Percentiles rank a stretch among this genome's conserved stretches.
Conservation (phyloP, 64 coral and sea anemone species). For the Montipora cactus region DNA sequence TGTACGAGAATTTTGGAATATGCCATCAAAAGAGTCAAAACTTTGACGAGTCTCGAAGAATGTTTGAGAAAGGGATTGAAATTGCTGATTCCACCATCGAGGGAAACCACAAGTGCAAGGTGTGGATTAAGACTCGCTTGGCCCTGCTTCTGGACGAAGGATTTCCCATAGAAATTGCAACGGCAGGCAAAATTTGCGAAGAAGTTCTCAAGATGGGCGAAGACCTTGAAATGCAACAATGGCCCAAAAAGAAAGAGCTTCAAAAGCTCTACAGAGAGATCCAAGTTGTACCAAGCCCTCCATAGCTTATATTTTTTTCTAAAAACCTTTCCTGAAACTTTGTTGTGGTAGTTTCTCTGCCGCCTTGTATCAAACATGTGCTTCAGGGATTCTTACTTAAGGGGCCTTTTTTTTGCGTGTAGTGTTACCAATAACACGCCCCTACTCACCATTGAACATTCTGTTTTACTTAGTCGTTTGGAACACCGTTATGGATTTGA, state of each 20-base stretch:
- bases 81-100: constrained; percentile 47
- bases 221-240: constrained; percentile 17
- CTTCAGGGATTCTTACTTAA: no score
- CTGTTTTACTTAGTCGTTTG: no score
- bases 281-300: no score
- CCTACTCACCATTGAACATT: no score
- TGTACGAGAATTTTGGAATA: constrained; percentile 46
- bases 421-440: background rate
- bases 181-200: constrained; percentile 22
- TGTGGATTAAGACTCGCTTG: constrained; percentile 42
- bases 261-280: background rate
- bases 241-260: constrained; percentile 20
- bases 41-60: constrained; percentile 12
- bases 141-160: constrained; percentile 42
- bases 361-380: no score
- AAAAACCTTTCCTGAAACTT: no score
- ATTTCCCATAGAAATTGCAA: constrained; percentile 7
- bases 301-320: no score
- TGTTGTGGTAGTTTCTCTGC: no score
- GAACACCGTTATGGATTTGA: no score
- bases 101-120: constrained; percentile 50
- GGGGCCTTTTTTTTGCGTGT: no score
- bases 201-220: constrained; percentile 51
- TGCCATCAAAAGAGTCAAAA: constrained; percentile 30
- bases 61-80: constrained; percentile 26